Percentiles rank a stretch among this genome's conserved stretches.
Conservation (phyloP, 2,888 invertebrate genomes). For the Masnerella sp. region DNA sequence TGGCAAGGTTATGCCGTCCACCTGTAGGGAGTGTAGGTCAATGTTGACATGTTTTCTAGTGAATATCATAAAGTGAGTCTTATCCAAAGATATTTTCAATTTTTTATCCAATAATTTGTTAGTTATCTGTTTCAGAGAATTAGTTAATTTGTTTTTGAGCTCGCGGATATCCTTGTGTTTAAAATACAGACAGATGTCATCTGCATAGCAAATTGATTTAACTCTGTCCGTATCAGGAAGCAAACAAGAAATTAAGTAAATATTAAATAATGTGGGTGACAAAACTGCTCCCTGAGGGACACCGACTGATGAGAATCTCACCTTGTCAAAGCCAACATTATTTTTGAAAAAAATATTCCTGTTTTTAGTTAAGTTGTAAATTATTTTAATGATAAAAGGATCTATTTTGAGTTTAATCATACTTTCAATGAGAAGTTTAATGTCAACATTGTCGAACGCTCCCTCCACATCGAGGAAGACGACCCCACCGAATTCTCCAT, state of each 20-base stretch:
- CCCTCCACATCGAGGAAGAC: conserved; percentile 9
- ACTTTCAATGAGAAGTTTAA: background rate
- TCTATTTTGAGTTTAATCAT: background rate
- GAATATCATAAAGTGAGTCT: conserved; percentile 19
- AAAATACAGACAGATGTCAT: background rate
- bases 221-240: background rate
- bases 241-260: background rate
- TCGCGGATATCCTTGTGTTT: background rate
- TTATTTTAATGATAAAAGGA: conserved; percentile 4
- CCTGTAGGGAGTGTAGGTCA: too few relatives aligned
- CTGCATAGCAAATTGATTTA: background rate
- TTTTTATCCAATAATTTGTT: background rate
- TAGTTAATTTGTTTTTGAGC: background rate
- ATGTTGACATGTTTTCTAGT: conserved; percentile 5
- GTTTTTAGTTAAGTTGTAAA: background rate
- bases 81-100: conserved; percentile 3
- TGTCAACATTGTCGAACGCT: conserved; percentile 2
- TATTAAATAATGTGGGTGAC: conserved; percentile 7
- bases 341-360: conserved; percentile 19
- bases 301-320: background rate
- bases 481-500: background rate
- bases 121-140: background rate
- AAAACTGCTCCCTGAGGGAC: conserved; percentile 10
- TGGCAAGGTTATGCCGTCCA: too few relatives aligned
- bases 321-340: background rate